These are phyloP conservation scores for Neodiprion fabricii DNA, from an alignment of 1,140 invertebrate species.

Conservation along the genomic window DNA sequence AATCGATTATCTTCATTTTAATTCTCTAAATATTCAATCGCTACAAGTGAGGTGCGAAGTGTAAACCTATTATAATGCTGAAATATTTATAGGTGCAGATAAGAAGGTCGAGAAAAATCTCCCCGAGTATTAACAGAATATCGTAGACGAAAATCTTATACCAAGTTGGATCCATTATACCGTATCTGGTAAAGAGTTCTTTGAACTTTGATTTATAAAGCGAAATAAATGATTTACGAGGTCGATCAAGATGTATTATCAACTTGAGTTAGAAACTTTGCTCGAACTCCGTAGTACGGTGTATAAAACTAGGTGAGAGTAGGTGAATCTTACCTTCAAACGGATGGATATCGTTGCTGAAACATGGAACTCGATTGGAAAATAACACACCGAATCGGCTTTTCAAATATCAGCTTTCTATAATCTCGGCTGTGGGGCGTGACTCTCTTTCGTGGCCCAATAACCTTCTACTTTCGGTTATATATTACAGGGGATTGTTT, in stretches of 20 bases:
- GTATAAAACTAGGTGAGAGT: too few species aligned
- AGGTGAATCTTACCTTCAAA: conserved; percentile 45
- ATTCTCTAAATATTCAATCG: not conserved
- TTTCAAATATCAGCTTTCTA: conserved; percentile 54
- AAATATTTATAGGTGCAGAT: not conserved
- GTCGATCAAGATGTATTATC: too few species aligned
- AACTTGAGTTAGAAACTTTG: too few species aligned
- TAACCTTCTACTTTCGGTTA: not conserved
- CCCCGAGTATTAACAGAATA: too few species aligned
- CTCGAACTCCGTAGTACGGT: too few species aligned
- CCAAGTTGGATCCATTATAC: not conserved
- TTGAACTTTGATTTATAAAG: not conserved
- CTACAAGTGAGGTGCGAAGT: not conserved
- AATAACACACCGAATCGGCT: conserved; percentile 58
- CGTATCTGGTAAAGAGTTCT: not conserved
- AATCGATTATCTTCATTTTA: too few species aligned
- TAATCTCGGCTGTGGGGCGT: conserved; percentile 22
- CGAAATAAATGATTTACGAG: not conserved
- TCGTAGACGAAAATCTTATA: too few species aligned
- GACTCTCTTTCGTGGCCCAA: not conserved
- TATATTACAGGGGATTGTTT: not conserved
- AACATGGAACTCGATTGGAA: conserved; percentile 44
- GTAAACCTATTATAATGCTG: not conserved
- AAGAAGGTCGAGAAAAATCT: too few species aligned
- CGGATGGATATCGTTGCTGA: conserved; percentile 52